These are phyloP conservation scores for Aphodius sticticus DNA, from an alignment of 2,888 invertebrate genomes.

Conservation along the genomic window DNA sequence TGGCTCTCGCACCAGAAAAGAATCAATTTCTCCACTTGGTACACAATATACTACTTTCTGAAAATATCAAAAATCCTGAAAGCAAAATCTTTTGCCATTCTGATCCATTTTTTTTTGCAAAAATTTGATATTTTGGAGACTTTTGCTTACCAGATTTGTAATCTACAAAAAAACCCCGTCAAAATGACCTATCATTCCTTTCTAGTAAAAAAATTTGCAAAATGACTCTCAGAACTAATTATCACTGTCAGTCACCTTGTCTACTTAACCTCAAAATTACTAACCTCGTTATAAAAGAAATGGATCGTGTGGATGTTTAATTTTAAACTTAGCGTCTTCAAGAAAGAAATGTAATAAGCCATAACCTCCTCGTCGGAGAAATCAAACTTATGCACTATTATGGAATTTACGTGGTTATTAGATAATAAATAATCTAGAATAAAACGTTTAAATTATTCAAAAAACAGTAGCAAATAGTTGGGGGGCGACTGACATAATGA, in stretches of 20 bases:
- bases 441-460: constrained; percentile 38
- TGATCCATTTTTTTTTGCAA: neutral
- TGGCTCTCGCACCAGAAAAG: no score
- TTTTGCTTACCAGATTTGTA: no score
- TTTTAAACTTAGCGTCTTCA: constrained; percentile 97
- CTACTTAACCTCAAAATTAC: constrained; percentile 41
- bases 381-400: constrained; percentile 99
- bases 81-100: no score
- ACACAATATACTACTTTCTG: no score
- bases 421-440: constrained; percentile 96
- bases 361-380: constrained; percentile 99
- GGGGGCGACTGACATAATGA: constrained; percentile 86
- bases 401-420: constrained; percentile 99
- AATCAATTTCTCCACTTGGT: no score
- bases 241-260: no score
- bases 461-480: neutral
- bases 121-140: neutral
- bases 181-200: no score
- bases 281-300: constrained; percentile 99
- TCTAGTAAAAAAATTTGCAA: no score
- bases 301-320: constrained; percentile 98
- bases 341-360: constrained; percentile 99
- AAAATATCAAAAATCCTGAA: neutral
- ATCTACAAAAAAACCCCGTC: no score
- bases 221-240: no score